Evolutionary conservation across 2,888 invertebrate genomes (phyloP).

Genomic region (Pristionchus entomophagus): DNA sequence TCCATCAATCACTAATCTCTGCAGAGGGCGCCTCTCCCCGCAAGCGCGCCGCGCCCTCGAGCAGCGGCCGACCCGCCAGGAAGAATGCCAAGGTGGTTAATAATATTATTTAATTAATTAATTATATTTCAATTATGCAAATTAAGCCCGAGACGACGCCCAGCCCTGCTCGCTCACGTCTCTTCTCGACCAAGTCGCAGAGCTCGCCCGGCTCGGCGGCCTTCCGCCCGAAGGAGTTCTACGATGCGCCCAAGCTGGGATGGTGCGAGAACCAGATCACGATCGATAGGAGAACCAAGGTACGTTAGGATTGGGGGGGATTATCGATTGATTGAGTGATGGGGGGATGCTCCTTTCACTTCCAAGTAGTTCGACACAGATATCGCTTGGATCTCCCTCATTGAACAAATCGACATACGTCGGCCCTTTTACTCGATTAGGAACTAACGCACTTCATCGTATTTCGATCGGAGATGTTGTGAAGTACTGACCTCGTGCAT

Average conservation of each 20-base stretch:
- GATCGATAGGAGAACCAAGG: conserved; percentile 63
- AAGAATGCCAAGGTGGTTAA: conserved; percentile 34
- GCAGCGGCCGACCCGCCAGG: conserved; percentile 56
- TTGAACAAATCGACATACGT: too few relatives aligned
- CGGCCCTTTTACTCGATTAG: too few relatives aligned
- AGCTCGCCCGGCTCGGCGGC: conserved; percentile 43
- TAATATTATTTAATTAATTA: neutral
- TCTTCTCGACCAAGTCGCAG: conserved; percentile 49
- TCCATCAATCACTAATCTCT: neutral
- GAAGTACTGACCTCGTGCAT: too few relatives aligned
- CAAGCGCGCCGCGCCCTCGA: conserved; percentile 54
- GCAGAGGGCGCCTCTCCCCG: conserved; percentile 51
- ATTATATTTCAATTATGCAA: neutral
- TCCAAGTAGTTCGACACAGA: too few relatives aligned
- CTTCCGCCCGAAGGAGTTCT: conserved; percentile 55
- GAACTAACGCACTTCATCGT: too few relatives aligned
- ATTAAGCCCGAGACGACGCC: neutral
- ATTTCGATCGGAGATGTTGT: too few relatives aligned
- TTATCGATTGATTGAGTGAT: neutral
- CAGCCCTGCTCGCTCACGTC: neutral
- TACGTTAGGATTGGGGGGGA: conserved; percentile 19
- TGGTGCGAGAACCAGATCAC: conserved; percentile 70
- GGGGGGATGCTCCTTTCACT: too few relatives aligned
- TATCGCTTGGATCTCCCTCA: too few relatives aligned
- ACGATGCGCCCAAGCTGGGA: conserved; percentile 68